Conservation (phyloP, 2,113 vertebrate genomes). For the Pseudolaguvia tuberculata region DNA sequence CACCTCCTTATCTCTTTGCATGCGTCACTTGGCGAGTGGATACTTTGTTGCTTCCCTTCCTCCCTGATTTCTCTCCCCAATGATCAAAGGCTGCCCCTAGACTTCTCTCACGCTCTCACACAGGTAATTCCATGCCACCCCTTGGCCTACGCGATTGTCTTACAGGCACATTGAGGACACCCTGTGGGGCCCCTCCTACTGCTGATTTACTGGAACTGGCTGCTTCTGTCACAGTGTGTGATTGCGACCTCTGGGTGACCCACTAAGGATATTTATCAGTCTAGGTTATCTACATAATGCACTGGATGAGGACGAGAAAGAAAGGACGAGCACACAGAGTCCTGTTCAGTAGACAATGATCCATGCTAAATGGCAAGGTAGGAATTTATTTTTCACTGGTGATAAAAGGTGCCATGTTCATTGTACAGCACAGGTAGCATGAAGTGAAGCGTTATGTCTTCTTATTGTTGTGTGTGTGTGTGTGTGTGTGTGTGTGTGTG, state of each 20-base stretch:
- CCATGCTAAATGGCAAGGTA: slow-evolving; percentile 55
- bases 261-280: slow-evolving; percentile 68
- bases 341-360: slow-evolving; percentile 63
- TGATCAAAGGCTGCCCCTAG: slow-evolving; percentile 56
- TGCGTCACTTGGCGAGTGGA: slow-evolving; percentile 23
- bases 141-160: slow-evolving; percentile 38
- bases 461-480: no score
- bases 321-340: slow-evolving; percentile 59
- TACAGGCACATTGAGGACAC: slow-evolving; percentile 46
- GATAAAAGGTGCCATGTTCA: slow-evolving; percentile 39
- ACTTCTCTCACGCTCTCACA: slow-evolving; percentile 23
- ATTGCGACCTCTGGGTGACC: slow-evolving; percentile 78
- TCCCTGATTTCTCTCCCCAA: slow-evolving; percentile 49
- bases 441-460: slow-evolving; percentile 19
- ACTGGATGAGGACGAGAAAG: slow-evolving; percentile 63
- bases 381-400: slow-evolving; percentile 45
- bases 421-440: slow-evolving; percentile 26
- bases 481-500: no score
- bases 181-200: slow-evolving; percentile 28
- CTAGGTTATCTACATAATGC: slow-evolving; percentile 73
- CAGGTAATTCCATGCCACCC: slow-evolving; percentile 43
- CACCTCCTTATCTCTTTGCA: slow-evolving; percentile 28
- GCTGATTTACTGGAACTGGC: slow-evolving; percentile 72
- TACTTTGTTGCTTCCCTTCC: slow-evolving; percentile 39
- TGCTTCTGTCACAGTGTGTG: slow-evolving; percentile 66